Percentiles rank a stretch among this genome's conserved stretches.
phyloP scores from a whole-genome alignment of 2,888 invertebrate species.

The Malthinus seriepunctatus region DNA sequence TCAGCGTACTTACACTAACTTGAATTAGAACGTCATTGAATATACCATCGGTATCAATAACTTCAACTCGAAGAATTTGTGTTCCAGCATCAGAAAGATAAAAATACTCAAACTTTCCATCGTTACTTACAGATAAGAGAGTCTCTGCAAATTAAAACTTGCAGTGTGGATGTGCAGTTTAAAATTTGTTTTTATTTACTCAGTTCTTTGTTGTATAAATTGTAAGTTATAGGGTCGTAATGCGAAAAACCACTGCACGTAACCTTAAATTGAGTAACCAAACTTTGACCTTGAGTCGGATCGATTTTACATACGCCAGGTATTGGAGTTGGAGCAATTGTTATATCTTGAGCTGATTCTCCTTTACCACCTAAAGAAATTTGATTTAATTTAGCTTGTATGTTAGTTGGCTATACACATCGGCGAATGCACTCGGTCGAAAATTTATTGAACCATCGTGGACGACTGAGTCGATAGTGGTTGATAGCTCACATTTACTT shows the following conservation, averaged over 20 bases:
- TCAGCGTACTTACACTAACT: too few species aligned
- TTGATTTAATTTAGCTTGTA: not conserved
- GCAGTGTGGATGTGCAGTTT: not conserved
- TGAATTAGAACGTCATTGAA: not conserved
- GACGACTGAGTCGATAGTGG: too few species aligned
- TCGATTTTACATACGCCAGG: not conserved
- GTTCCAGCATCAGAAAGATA: not conserved
- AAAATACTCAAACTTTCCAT: slow-evolving; percentile 2
- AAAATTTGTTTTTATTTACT: not conserved
- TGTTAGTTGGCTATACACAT: too few species aligned
- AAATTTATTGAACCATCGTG: not conserved
- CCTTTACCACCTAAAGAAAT: slow-evolving; percentile 1
- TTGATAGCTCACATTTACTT: too few species aligned
- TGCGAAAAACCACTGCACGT: slow-evolving; percentile 2
- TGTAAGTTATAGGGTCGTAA: slow-evolving; percentile 1
- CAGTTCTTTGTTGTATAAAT: not conserved
- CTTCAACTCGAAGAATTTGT: not conserved
- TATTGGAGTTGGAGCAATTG: not conserved
- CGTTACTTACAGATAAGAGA: not conserved
- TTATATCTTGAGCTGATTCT: slow-evolving; percentile 1
- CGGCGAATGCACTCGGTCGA: not conserved
- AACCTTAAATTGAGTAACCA: slow-evolving; percentile 5
- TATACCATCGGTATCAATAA: not conserved
- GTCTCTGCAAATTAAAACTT: not conserved
- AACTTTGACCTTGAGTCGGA: slow-evolving; percentile 4